Evolutionary conservation across 2,888 invertebrate species (phyloP).

Genomic region (Linhomoeus sp.): DNA sequence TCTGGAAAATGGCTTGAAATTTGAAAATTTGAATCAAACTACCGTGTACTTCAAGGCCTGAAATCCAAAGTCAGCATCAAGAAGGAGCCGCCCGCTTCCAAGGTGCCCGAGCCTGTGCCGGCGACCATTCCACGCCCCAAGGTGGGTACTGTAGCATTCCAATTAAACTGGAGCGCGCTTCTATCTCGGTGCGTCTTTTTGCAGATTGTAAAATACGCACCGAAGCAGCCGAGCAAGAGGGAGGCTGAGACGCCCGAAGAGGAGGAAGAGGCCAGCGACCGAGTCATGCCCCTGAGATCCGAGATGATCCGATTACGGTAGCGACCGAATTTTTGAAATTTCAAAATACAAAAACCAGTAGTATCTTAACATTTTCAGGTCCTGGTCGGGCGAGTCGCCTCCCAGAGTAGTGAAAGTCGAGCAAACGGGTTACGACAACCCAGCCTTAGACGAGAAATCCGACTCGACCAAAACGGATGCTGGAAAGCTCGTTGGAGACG

Average conservation of each 20-base stretch:
- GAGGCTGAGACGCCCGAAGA: constrained; percentile 14
- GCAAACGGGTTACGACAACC: neutral
- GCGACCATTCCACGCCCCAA: constrained; percentile 25
- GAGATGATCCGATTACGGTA: constrained; percentile 1
- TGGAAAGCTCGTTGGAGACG: too few species aligned
- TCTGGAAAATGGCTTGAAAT: too few species aligned
- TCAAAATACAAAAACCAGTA: neutral
- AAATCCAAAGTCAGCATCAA: constrained; percentile 1
- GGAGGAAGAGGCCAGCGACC: constrained; percentile 17
- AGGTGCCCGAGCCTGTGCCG: constrained; percentile 7
- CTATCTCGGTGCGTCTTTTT: too few species aligned
- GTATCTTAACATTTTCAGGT: neutral
- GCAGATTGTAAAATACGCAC: constrained; percentile 5
- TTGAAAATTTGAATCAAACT: too few species aligned
- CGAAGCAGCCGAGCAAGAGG: constrained; percentile 6
- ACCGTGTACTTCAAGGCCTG: too few species aligned
- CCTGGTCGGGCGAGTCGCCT: too few species aligned
- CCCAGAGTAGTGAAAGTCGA: too few species aligned
- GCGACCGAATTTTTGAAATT: neutral
- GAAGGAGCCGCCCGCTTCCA: constrained; percentile 4
- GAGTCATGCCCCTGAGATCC: constrained; percentile 15
- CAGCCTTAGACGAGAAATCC: neutral
- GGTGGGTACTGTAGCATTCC: constrained; percentile 9
- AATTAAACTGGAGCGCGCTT: too few species aligned
- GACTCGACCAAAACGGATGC: neutral